Evolutionary conservation across 2,797 vertebrate species (phyloP).

Genomic region (Halcyon smyrnensis): DNA sequence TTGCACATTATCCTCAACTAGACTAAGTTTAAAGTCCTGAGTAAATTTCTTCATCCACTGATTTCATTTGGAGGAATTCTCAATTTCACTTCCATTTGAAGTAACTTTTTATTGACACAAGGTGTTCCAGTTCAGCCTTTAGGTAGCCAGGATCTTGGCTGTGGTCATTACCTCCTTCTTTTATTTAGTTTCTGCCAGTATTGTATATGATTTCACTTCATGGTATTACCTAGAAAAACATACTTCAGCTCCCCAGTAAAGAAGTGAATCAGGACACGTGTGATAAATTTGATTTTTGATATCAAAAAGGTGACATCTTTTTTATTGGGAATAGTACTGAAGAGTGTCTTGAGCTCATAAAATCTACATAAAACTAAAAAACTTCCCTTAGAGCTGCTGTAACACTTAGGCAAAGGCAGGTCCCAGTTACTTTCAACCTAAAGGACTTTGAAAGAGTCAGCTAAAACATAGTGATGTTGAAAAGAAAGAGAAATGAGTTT

Average conservation of each 20-base stretch:
- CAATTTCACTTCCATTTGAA: not conserved
- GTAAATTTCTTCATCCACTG: not conserved
- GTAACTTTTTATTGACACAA: not conserved
- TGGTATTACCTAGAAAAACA: not conserved
- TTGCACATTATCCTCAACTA: not conserved
- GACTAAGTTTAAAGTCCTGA: not conserved
- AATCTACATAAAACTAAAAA: not conserved
- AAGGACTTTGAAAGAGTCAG: not conserved
- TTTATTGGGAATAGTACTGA: not conserved
- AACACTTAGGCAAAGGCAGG: not conserved
- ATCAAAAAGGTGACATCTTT: not conserved
- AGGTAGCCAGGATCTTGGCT: not conserved
- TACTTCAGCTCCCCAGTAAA: not conserved
- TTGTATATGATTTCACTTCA: not conserved
- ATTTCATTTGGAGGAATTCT: not conserved
- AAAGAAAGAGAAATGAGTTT: not conserved
- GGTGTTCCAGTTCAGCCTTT: not conserved
- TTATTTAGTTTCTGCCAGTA: not conserved
- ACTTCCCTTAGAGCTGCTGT: rapidly evolving
- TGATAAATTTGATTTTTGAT: not conserved
- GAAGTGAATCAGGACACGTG: not conserved
- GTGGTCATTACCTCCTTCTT: not conserved
- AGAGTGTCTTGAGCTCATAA: not conserved
- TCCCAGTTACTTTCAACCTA: not conserved
- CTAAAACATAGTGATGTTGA: not conserved